phyloP scores from a whole-genome alignment of 2,113 vertebrate genomes.

The Poeciliopsis prolifica region DNA sequence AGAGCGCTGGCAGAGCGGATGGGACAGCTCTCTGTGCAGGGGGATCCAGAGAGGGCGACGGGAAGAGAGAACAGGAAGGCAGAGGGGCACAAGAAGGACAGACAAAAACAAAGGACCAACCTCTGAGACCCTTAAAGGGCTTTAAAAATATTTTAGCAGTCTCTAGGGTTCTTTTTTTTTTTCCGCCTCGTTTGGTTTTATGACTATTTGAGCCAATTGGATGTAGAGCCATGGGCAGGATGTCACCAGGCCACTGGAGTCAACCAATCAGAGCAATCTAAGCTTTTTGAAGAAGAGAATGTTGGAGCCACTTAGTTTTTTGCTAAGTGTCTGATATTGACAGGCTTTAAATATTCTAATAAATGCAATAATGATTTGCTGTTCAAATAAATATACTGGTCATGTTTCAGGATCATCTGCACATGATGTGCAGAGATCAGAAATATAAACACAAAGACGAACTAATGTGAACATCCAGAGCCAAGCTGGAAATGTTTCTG shows the following conservation, averaged over 20 bases:
- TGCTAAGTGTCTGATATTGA: background rate
- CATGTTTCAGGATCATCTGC: background rate
- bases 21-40: conserved; percentile 39
- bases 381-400: background rate
- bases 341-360: background rate
- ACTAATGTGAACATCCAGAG: background rate
- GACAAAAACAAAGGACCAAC: conserved; percentile 6
- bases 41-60: background rate
- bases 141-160: background rate
- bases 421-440: background rate
- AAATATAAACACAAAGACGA: background rate
- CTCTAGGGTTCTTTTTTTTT: background rate
- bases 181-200: background rate
- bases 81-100: background rate
- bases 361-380: background rate
- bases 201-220: background rate
- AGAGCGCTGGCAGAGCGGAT: conserved; percentile 60
- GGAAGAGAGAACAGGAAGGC: background rate
- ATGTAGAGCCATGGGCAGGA: background rate
- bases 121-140: conserved; percentile 11
- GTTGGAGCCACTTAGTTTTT: background rate
- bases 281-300: background rate
- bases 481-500: no score
- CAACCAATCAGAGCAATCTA: background rate
- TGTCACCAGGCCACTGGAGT: background rate